These are phyloP conservation scores for Passer domesticus DNA, from an alignment of 2,113 vertebrate species.

Conservation along the genomic window DNA sequence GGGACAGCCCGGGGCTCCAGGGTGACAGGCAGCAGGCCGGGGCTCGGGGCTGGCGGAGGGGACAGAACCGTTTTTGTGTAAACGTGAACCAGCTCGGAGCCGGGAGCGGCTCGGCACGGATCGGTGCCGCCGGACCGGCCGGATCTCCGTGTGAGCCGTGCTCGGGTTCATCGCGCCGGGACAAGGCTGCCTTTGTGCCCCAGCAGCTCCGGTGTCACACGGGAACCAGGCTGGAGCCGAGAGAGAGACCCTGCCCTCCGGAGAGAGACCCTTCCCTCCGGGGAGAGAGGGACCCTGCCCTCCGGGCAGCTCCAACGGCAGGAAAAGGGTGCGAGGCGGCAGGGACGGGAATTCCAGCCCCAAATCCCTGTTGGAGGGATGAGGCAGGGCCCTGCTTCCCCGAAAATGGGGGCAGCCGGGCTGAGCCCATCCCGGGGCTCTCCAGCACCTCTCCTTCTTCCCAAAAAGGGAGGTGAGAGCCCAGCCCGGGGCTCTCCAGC, in stretches of 20 bases:
- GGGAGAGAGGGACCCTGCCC: too few species aligned
- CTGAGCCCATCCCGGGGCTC: fast-evolving
- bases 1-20: background rate
- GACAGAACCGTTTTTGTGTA: conserved; percentile 35
- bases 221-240: too few species aligned
- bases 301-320: background rate
- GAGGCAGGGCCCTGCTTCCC: fast-evolving
- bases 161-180: background rate
- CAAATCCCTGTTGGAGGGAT: fast-evolving
- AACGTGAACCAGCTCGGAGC: conserved; percentile 51
- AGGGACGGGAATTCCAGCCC: background rate
- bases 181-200: conserved; percentile 56
- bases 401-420: background rate
- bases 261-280: too few species aligned
- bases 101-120: background rate
- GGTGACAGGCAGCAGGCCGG: background rate
- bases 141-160: conserved; percentile 58
- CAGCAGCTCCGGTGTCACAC: background rate
- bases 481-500: background rate
- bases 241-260: too few species aligned
- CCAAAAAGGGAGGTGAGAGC: too few species aligned
- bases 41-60: background rate
- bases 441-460: background rate
- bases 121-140: conserved; percentile 14
- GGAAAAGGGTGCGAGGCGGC: background rate